Base-by-base conservation (phyloP, 1,140 invertebrate genomes). In the Cotesia typhae region DNA sequence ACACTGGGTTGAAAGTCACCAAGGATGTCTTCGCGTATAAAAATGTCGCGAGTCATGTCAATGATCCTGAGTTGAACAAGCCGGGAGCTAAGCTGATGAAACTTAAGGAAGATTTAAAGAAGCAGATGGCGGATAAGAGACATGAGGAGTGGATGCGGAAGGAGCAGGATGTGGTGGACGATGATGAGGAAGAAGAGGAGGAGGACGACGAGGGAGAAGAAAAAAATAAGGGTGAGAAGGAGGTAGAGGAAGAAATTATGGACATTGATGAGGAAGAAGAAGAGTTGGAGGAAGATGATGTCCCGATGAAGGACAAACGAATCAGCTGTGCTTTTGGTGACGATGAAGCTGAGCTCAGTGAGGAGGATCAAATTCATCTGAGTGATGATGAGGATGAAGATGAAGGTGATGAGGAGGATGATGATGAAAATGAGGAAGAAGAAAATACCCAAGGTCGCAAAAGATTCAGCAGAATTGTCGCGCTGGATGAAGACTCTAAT, bases 61-160 rank as follows among this genome's bases (percentile, higher is more conserved):
- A 73, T 67, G 76, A 82, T 65, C 77, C 68, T 35, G 80, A 83
- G 76, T 81, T 81, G 61, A 80, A 87, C 36, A 90, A 89, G 80
- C 92, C 92, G 52, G 92, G 92, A 1, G 87, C 87, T 28, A 89
- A 88, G 79, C 84, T 91, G 64, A 78, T 87, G 51, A 88, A 89
- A 74, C 82, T 94, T 51, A 90, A 89, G 80, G 88, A 90, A 74
- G 88, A 89, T 75, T 83, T 94, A 6, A 88, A 91, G 78, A 82
- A 89, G 14, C 84, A 90, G 85, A 93, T 94, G 77, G 87, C 87
- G 1, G 83, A 87, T 53, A 89, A 89, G 75, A 84, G 91, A 61
- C 84, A 88, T 72, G 78, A 78, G 66, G 77, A 81, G 28, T 67
- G 71, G 82, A 87, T 75, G 67, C 74, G 63, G 77, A 82, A 53